Evolutionary conservation across 2,797 vertebrate genomes (phyloP).

Genomic region (Sebastolobus altivelis): DNA sequence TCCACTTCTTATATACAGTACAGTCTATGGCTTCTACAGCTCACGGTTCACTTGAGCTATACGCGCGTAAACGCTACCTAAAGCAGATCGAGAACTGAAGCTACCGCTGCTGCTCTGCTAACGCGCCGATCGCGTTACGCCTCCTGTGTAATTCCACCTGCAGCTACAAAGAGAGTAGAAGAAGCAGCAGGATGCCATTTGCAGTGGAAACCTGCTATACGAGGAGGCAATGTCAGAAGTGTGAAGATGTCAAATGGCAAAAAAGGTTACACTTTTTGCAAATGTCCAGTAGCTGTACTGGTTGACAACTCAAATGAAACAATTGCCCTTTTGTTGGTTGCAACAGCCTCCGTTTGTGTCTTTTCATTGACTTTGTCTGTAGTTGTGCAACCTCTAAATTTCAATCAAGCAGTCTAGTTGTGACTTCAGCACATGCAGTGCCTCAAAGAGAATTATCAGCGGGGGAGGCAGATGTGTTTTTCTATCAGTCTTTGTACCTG

Average conservation of each 20-base stretch:
- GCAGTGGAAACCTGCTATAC: not conserved
- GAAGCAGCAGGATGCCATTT: not conserved
- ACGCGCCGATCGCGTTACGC: too few relatives aligned
- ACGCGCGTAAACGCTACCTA: not conserved
- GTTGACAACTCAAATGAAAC: not conserved
- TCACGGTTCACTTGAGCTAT: not conserved
- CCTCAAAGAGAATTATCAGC: not conserved
- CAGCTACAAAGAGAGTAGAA: not conserved
- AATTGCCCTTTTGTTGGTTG: not conserved
- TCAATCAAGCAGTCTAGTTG: not conserved
- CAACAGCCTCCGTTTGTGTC: not conserved
- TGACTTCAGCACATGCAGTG: not conserved
- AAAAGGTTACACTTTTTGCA: not conserved
- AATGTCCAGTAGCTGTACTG: not conserved
- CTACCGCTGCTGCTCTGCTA: not conserved
- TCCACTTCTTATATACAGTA: too few relatives aligned
- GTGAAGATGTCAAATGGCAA: not conserved
- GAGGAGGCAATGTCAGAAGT: not conserved
- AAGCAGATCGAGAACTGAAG: not conserved
- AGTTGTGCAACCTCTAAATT: not conserved
- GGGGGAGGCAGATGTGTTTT: slow-evolving; percentile 8
- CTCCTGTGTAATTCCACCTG: not conserved
- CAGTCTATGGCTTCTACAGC: too few relatives aligned
- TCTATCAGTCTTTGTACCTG: not conserved
- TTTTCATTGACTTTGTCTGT: not conserved